These are phyloP conservation scores for Grammomys dolichurus DNA, from an alignment of 2,113 vertebrate species.

Conservation along the genomic window DNA sequence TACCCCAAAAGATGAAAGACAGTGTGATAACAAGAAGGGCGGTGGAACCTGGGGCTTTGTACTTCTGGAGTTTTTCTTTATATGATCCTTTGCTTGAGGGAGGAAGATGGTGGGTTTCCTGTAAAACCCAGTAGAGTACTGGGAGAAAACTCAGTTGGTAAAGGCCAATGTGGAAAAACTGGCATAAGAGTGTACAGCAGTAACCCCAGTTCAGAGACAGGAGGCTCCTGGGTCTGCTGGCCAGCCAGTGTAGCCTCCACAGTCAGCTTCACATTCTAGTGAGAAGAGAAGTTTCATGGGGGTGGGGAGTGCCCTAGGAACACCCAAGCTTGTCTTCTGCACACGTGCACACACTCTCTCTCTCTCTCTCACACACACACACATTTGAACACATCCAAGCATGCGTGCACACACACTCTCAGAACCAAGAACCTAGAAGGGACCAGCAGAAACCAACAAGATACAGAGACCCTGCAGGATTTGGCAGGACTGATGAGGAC, in stretches of 20 bases:
- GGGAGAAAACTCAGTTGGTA: background rate
- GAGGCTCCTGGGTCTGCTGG: background rate
- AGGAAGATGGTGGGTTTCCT: background rate
- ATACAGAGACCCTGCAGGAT: background rate
- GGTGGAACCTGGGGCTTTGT: background rate
- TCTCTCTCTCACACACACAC: background rate
- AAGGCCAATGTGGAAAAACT: background rate
- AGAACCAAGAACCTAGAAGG: background rate
- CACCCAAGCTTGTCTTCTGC: background rate
- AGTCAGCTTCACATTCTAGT: background rate
- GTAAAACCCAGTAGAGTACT: background rate
- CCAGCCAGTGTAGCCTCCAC: background rate
- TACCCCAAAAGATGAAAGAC: background rate
- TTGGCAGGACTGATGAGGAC: background rate
- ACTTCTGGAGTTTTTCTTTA: background rate
- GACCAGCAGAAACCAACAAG: background rate
- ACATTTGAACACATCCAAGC: background rate
- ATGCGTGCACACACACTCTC: too few relatives aligned
- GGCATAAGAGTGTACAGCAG: rapidly evolving
- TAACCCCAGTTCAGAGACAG: background rate
- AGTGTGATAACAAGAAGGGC: too few relatives aligned
- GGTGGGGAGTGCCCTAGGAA: background rate
- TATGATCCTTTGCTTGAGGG: background rate
- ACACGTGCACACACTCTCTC: too few relatives aligned
- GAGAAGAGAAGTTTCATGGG: background rate